Evolutionary conservation across 2,888 invertebrate species (phyloP), one percentile per base, ranked within the genome.

Genomic region (Noctua janthe): DNA sequence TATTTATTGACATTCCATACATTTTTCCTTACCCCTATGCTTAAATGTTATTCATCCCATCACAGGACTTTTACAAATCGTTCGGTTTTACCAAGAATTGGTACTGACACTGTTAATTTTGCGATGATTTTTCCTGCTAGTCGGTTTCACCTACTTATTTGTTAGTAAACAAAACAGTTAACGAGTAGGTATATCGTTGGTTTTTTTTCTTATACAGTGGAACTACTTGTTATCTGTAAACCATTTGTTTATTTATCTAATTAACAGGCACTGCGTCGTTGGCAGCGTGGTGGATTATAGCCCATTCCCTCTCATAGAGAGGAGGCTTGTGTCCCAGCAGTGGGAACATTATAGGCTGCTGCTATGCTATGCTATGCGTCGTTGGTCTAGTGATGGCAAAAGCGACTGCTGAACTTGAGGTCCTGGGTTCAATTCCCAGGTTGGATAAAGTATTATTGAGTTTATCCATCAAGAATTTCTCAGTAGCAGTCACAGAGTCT

Each of bases 31-130:
- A 11, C 80, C 51, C 71, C 51, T 74, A 73, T 78, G 11, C 20
- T 3, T 17, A 71, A 59, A n/a, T 78, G 66, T 84, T 54, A 79
- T 69, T 84, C 71, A 79, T 56, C 43, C n/a, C 47, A 54, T 29
- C 29, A 62, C 43, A 83, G 77, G 64, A 43, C 43, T 78, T n/a
- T 20, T 5, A n/a, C 2, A 7, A 4, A 71, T 47, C n/a, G 10
- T 47, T 62, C 0, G 51, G 17, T 82, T 59, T 62, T 82, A 62
- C 54, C 47, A 15, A 70, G 69, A 62, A 54, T 8, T n/a, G 10
- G 2, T 20, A 35, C 6, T 70, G 59, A 62, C 76, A 62, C 20
- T 7, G 13, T 47, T 59, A 7, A 51, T 80, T 29, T 56, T 47
- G 15, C n/a, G 4, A 15, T 1, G 0, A 15, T 23, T 81, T 81